These are phyloP conservation scores for Brevimyrus niger DNA, from an alignment of 2,113 vertebrate species.

Conservation along the genomic window DNA sequence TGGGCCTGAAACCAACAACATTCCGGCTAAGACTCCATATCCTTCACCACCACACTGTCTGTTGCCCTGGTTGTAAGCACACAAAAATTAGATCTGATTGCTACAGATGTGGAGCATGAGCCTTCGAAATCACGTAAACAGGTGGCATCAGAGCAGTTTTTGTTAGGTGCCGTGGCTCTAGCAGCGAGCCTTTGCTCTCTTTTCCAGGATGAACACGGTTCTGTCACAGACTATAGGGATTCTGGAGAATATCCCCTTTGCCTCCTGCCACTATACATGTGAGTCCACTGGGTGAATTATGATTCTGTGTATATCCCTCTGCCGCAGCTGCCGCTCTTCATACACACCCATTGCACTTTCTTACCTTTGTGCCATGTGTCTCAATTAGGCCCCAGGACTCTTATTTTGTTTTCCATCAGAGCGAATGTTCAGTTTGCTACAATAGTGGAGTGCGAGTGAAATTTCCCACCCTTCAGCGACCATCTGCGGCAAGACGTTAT, in stretches of 20 bases:
- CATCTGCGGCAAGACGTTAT: not conserved
- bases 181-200: not conserved
- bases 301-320: not conserved
- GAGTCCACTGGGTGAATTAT: not conserved
- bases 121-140: not conserved
- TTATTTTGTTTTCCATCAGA: constrained; percentile 5
- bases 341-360: not conserved
- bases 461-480: not conserved
- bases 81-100: not conserved
- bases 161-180: not conserved
- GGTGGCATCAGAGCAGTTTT: not conserved
- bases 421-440: not conserved
- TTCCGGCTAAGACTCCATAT: not conserved
- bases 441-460: not conserved
- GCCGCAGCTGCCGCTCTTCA: not conserved
- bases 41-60: not conserved
- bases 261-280: not conserved
- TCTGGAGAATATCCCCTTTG: not conserved
- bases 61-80: not conserved
- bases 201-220: not conserved
- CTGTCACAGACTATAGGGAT: not conserved
- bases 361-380: not conserved
- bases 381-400: not conserved
- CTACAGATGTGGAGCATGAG: not conserved
- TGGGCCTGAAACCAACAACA: not conserved